Conservation (phyloP, 2,888 invertebrate species). For the Dioctria linearis region DNA sequence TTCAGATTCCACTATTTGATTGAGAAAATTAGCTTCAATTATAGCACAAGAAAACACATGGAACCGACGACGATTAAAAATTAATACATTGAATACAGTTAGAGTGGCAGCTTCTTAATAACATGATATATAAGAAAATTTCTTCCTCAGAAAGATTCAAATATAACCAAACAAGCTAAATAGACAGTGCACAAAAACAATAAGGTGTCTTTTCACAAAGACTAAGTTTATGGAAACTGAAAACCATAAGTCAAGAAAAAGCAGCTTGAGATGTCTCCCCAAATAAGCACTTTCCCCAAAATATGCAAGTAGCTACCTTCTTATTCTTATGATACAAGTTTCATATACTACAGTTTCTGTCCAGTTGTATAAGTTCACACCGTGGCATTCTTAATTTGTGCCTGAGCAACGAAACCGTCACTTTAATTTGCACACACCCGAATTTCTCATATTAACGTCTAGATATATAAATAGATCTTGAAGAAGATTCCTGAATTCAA, state of each 20-base stretch:
- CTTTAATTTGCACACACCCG: slow-evolving; percentile 22
- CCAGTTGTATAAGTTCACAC: slow-evolving; percentile 24
- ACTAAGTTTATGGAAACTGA: not conserved
- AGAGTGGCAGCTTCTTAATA: too few relatives aligned
- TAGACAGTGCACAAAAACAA: too few relatives aligned
- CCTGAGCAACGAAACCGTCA: not conserved
- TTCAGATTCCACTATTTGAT: too few relatives aligned
- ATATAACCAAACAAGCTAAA: too few relatives aligned
- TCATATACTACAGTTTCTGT: slow-evolving; percentile 22
- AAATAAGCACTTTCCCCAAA: not conserved
- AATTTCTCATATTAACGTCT: not conserved
- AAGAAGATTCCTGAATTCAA: not conserved
- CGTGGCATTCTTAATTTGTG: not conserved
- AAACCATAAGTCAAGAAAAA: not conserved
- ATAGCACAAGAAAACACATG: too few relatives aligned
- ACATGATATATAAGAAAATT: too few relatives aligned
- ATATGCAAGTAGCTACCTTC: not conserved
- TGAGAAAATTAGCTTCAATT: too few relatives aligned
- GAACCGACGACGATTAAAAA: too few relatives aligned
- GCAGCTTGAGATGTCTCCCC: not conserved
- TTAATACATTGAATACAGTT: too few relatives aligned
- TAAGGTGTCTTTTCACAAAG: not conserved
- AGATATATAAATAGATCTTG: not conserved
- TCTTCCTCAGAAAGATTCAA: too few relatives aligned
- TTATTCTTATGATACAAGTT: slow-evolving; percentile 29